Evolutionary conservation across 2,888 invertebrate species (phyloP).

Genomic region (Lasioglossum marginatum): DNA sequence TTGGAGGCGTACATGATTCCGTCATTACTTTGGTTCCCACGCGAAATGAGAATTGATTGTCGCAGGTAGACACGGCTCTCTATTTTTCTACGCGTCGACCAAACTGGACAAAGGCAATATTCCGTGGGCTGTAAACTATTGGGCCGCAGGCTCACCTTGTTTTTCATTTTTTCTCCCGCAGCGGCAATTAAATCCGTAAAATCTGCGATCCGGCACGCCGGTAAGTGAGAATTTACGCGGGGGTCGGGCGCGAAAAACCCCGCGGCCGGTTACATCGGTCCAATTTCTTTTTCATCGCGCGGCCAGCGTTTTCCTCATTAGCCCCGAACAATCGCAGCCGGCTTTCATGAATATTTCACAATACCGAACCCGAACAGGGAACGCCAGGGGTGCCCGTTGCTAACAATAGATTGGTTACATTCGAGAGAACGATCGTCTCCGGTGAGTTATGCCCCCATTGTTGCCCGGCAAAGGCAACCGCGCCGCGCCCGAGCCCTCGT

Average conservation of each 20-base stretch:
- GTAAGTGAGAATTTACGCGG: slow-evolving; percentile 22
- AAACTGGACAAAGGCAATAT: neutral
- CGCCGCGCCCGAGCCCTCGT: neutral
- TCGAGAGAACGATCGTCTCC: slow-evolving; percentile 48
- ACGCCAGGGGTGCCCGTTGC: slow-evolving; percentile 14
- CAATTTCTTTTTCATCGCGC: slow-evolving; percentile 9
- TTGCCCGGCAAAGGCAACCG: slow-evolving; percentile 14
- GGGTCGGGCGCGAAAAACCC: neutral
- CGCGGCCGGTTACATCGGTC: slow-evolving; percentile 1
- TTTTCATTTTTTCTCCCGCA: slow-evolving; percentile 9
- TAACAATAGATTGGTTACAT: slow-evolving; percentile 53
- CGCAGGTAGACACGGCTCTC: neutral
- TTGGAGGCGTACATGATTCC: neutral
- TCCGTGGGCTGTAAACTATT: neutral
- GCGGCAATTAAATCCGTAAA: slow-evolving; percentile 25
- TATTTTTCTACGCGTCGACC: neutral
- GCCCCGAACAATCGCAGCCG: slow-evolving; percentile 37
- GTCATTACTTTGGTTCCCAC: neutral
- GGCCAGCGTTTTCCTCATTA: slow-evolving; percentile 49
- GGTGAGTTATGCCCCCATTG: slow-evolving; percentile 54
- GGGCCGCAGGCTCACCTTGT: neutral
- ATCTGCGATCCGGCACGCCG: slow-evolving; percentile 1
- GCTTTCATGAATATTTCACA: slow-evolving; percentile 52
- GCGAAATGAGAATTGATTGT: neutral
- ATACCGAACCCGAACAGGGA: slow-evolving; percentile 33